Evolutionary conservation across 1,140 invertebrate genomes (phyloP), one percentile per base, ranked within the genome.

Genomic region (Cataglyphis hispanica): DNA sequence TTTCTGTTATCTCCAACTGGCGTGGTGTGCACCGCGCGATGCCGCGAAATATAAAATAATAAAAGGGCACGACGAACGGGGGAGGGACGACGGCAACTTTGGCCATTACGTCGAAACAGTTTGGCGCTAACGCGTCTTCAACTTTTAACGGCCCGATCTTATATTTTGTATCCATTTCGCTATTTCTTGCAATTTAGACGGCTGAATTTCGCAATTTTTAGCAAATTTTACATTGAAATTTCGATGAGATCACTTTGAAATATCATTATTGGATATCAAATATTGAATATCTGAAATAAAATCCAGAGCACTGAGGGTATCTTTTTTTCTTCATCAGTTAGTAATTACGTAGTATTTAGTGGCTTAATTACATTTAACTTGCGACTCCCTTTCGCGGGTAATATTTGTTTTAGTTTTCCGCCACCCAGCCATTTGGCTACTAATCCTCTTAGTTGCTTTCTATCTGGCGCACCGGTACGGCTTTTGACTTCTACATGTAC

Each of bases 31-130:
- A 22, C 53, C 60, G 22, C 58, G 27, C 76, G 74, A 87, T 87
- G 87, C 92, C 90, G 86, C 93, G 91, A 93, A 94, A 94, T 94
- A 94, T 95, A 94, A 94, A 94, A 94, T 95, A 94, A 95, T 94
- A 95, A 94, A 92, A 87, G 76, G 25, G 16, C 50, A 70, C 66
- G 72, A 77, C 76, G 83, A 76, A 66, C 56, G 63, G 67, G n/a
- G 40, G 61, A n/a, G 60, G 34, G 40, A 61, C 78, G 83, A 58
- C n/a, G 64, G 67, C 85, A 95, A 95, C 93, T 95, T 95, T 94
- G 87, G 91, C 94, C 93, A 95, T 94, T 94, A 94, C 91, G 89
- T 85, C 91, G 90, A 92, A 94, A 93, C 93, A 91, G 92, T 94
- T 94, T 91, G 87, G 89, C 78, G 83, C 91, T 94, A 95, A 94